Conservation (phyloP, 2,113 vertebrate genomes). For the Ranitomeya imitator region DNA sequence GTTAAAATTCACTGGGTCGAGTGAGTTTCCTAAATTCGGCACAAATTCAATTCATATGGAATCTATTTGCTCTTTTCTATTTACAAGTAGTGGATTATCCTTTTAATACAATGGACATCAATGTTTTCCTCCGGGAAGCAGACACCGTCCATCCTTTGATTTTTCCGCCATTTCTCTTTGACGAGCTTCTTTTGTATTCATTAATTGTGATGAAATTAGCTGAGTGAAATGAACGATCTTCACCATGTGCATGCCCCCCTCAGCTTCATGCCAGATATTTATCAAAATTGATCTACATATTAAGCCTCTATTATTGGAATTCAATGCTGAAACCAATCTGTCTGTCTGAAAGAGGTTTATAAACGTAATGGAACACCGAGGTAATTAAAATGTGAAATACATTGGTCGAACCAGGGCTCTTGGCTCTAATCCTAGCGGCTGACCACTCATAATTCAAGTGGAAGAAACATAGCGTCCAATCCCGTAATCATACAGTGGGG, state of each 20-base stretch:
- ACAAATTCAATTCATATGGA: no score
- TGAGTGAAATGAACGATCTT: background rate
- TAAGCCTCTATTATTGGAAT: constrained; percentile 47
- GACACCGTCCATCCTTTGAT: background rate
- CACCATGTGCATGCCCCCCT: background rate
- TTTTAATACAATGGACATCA: no score
- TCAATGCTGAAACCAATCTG: constrained; percentile 29
- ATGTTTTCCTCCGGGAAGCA: background rate
- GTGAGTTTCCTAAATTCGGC: no score
- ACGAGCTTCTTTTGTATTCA: background rate
- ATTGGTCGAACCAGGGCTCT: constrained; percentile 8
- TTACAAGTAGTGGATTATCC: no score
- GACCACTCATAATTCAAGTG: background rate
- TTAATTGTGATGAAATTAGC: constrained; percentile 9
- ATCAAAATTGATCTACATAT: constrained; percentile 36
- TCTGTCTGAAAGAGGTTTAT: constrained; percentile 7
- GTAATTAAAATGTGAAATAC: constrained; percentile 26
- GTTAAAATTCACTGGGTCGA: no score
- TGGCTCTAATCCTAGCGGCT: background rate
- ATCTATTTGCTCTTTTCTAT: no score
- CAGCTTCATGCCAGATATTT: background rate
- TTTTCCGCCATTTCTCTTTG: background rate
- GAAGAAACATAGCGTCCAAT: background rate
- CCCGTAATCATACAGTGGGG: no score
- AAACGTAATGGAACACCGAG: constrained; percentile 8